phyloP scores from a whole-genome alignment of 1,140 invertebrate species.

The Magallana gigas region DNA sequence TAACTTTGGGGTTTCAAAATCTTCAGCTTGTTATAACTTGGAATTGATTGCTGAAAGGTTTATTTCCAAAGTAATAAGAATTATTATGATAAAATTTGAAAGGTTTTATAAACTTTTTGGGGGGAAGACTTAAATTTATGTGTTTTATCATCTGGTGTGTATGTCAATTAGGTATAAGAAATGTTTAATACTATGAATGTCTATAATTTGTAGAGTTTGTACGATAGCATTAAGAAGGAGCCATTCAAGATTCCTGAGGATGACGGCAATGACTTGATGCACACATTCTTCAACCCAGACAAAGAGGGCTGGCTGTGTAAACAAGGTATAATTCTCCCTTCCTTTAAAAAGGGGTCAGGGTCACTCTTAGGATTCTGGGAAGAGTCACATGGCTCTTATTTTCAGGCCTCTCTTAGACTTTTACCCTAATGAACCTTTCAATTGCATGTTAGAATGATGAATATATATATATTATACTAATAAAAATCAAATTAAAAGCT shows the following conservation, averaged over 20 bases:
- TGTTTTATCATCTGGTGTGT: too few relatives aligned
- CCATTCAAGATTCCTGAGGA: constrained; percentile 99
- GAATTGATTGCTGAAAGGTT: neutral
- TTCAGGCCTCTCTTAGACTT: neutral
- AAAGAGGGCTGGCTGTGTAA: constrained; percentile 99
- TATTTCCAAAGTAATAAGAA: neutral
- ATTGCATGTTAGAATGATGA: constrained; percentile 23
- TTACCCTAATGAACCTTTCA: neutral
- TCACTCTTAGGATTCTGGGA: neutral
- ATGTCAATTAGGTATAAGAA: too few relatives aligned
- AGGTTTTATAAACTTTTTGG: too few relatives aligned
- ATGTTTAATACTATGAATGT: too few relatives aligned
- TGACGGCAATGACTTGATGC: constrained; percentile 99
- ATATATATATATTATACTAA: constrained; percentile 30
- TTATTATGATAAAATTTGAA: too few relatives aligned
- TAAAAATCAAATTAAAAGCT: neutral
- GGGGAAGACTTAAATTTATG: too few relatives aligned
- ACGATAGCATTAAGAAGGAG: constrained; percentile 99
- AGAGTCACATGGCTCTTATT: constrained; percentile 7
- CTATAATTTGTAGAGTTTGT: constrained; percentile 87
- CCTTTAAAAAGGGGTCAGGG: neutral
- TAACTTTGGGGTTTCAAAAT: too few relatives aligned
- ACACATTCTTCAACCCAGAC: constrained; percentile 99
- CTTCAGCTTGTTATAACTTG: neutral
- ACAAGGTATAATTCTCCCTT: constrained; percentile 85